A percentile compares a stretch with the other conserved stretches of the same genome.
Evolutionary conservation across 1,140 invertebrate species (phyloP).

Genomic region (Mylabris phalerata): DNA sequence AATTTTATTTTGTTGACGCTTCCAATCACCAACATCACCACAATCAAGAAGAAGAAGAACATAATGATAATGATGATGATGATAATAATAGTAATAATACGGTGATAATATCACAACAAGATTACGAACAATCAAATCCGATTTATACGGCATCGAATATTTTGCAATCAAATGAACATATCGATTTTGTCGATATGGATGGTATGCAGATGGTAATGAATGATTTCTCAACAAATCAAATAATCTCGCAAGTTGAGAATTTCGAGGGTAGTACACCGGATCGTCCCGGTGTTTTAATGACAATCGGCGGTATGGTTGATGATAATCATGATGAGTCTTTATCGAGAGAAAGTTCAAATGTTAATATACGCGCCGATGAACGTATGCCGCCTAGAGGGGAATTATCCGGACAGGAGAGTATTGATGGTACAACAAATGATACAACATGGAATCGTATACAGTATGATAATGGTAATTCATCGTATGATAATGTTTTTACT

Average conservation of each 20-base stretch:
- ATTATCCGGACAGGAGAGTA: conserved; percentile 74
- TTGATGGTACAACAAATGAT: conserved; percentile 47
- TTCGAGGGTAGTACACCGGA: conserved; percentile 27
- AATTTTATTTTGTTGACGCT: conserved; percentile 7
- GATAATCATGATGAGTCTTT: conserved; percentile 44
- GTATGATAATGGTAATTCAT: conserved; percentile 42
- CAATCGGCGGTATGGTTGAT: conserved; percentile 27
- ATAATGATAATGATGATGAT: too few species aligned
- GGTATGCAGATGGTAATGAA: conserved; percentile 33
- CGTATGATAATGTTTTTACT: conserved; percentile 59
- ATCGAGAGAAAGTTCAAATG: conserved; percentile 56
- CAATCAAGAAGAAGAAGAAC: too few species aligned
- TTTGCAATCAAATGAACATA: conserved; percentile 27
- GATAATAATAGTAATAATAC: too few species aligned
- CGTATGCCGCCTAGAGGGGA: conserved; percentile 76
- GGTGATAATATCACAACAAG: neutral
- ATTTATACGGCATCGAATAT: conserved; percentile 32
- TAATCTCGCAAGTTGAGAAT: conserved; percentile 33
- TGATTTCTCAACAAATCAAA: conserved; percentile 29
- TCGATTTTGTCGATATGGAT: conserved; percentile 36
- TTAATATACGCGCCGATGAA: conserved; percentile 76
- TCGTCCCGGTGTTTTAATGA: conserved; percentile 31
- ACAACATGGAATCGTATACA: conserved; percentile 35
- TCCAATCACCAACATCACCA: neutral
- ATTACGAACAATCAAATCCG: conserved; percentile 18